Base-by-base conservation (phyloP, 2,113 vertebrate genomes). In the Corythaixoides concolor region DNA sequence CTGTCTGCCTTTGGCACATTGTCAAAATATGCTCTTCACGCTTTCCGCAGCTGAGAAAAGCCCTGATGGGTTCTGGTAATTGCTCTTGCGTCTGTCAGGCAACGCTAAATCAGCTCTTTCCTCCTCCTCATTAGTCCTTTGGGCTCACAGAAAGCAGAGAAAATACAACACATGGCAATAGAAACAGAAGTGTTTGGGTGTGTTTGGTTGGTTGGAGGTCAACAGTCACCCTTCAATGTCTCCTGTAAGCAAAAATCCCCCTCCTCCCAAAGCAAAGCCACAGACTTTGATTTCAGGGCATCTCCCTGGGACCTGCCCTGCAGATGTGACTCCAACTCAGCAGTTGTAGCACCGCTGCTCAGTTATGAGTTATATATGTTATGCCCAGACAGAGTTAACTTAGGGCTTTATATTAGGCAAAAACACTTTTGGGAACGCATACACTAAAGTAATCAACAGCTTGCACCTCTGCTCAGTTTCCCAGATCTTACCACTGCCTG, bases 31-130 rank as follows among this genome's bases (percentile, higher is more conserved):
- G 1, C 55, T 90, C 95, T 85, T 93, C 53, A 76, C 1, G 0
- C 85, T 77, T 77, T 88, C 72, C 2, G 8, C 50, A 70, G 85
- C 45, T 69, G 85, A 94, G 63, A 88, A 93, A 95, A 91, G 67
- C 78, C 82, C 91, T 93, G 85, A 88, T 88, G 49, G 53, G 62
- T 60, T 91, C 87, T 87, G 62, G 43, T 81, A 95, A 91, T 75
- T 95, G 80, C 77, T 82, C 89, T 75, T 79, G 68, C 6, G 7
- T 88, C 86, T 84, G 69, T 64, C 66, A 89, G 53, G 49, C 81
- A 79, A 72, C 1, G 22, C 84, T 91, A 91, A 75, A 89, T 76
- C 81, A 75, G 27, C 53, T 67, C 28, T 78, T 91, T 75, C 53
- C 66, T 89, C 80, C 43, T 89, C 30, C 30, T 86, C 64, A 30